Evolutionary conservation across 2,797 vertebrate genomes (phyloP).

Genomic region (Pipistrellus nathusii): DNA sequence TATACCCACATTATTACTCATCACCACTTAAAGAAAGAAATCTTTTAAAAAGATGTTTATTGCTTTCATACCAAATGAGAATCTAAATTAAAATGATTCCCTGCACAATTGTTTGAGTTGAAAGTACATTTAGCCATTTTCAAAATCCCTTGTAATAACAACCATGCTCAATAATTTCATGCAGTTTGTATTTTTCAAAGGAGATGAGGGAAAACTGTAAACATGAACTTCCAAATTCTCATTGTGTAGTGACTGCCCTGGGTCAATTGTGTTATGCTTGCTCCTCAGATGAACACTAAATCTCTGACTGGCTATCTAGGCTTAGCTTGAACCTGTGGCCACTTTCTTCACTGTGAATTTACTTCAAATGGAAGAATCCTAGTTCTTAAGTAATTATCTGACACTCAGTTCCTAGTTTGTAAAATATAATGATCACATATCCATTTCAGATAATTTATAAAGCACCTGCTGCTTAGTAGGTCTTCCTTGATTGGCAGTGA

Average conservation of each 20-base stretch:
- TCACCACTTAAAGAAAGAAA: constrained; percentile 78
- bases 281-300: background rate
- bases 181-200: constrained; percentile 63
- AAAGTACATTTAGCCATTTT: constrained; percentile 77
- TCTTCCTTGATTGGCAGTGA: background rate
- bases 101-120: constrained; percentile 57
- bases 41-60: constrained; percentile 81
- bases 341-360: background rate
- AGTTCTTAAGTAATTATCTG: constrained; percentile 10
- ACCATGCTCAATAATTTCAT: constrained; percentile 62
- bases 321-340: background rate
- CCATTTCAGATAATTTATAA: background rate
- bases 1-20: constrained; percentile 78
- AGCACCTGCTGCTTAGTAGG: background rate
- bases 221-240: constrained; percentile 36
- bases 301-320: background rate
- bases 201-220: constrained; percentile 56
- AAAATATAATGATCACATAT: background rate
- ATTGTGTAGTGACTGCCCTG: background rate
- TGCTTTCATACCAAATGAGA: constrained; percentile 78
- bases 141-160: constrained; percentile 71
- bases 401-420: background rate
- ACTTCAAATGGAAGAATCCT: background rate
- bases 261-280: background rate
- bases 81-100: constrained; percentile 78